Evolutionary conservation across 1,140 invertebrate species (phyloP), one percentile per base, ranked within the genome.

Genomic region (Drosophila teissieri): DNA sequence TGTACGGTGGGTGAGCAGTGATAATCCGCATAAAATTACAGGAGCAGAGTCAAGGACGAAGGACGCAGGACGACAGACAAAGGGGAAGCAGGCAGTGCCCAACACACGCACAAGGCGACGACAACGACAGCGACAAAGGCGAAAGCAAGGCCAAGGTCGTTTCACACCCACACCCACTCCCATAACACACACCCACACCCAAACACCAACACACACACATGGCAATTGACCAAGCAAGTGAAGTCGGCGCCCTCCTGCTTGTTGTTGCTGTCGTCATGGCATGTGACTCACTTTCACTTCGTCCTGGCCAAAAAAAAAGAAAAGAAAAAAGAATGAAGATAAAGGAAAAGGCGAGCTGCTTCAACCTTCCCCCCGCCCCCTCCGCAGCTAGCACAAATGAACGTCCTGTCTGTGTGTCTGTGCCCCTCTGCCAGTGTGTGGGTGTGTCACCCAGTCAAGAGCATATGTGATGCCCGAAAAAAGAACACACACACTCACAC

Each of bases 21-120:
- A 88, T 84, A 91, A 88, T 90, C 90, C 90, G 82, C 90, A 91
- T 91, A 90, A 91, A 90, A 91, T 91, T 91, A 91, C 84, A n/a
- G 45, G 4, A 60, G 57, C 80, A 79, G 63, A 44, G 62, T 58
- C 65, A 63, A 65, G 45, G 45, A 67, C 42, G 22, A 24, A 49
- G 19, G 22, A 40, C 39, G 10, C 37, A 39, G 36, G 46, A 48
- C 22, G 24, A 8, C 12, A 27, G 14, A 48, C 22, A 14, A 24
- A 24, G 12, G 27, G 42, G n/a, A 14, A 46, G 56, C 78, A 79
- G 68, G 15, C 63, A 51, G 37, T 45, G 61, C 77, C 60, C 52
- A 53, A 55, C 61, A 72, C 69, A 72, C 58, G 34, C 60, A 49
- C 48, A 27, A 31, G 45, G 48, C 61, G 53, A 60, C 48, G 36